phyloP scores from a whole-genome alignment of 2,113 vertebrate genomes.

The Oreochromis aureus region DNA sequence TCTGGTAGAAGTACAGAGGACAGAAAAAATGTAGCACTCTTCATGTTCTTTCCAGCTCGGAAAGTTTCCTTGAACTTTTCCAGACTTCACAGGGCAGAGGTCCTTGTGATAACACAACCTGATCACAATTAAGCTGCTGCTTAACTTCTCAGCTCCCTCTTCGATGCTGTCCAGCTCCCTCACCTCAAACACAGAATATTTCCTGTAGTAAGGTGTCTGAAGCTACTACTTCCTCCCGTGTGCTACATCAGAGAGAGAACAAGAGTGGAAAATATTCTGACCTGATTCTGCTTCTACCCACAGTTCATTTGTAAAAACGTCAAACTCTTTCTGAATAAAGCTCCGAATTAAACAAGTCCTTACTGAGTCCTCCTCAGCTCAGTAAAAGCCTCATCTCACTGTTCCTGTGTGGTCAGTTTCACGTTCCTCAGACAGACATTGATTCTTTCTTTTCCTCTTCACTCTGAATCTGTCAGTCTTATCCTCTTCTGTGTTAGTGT shows the following conservation, averaged over 20 bases:
- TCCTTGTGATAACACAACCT: not conserved
- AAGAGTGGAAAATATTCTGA: not conserved
- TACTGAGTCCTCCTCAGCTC: not conserved
- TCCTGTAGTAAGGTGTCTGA: not conserved
- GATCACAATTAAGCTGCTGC: not conserved
- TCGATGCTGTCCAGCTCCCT: not conserved
- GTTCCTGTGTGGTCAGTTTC: not conserved
- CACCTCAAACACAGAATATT: rapidly evolving
- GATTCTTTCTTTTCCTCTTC: not conserved
- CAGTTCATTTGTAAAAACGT: not conserved
- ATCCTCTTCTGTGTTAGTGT: not conserved
- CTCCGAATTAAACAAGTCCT: not conserved
- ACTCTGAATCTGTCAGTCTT: not conserved
- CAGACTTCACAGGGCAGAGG: not conserved
- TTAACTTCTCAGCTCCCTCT: not conserved
- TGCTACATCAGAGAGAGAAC: not conserved
- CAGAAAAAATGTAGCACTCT: not conserved
- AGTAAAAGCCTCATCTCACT: not conserved
- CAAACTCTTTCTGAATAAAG: not conserved
- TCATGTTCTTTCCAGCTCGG: not conserved
- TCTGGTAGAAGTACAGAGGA: not conserved
- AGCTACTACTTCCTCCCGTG: not conserved
- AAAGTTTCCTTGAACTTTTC: not conserved
- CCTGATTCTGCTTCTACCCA: not conserved
- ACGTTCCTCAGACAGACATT: not conserved